Conservation (phyloP, 1,140 invertebrate species). For the Dolichoris vasculosae region DNA sequence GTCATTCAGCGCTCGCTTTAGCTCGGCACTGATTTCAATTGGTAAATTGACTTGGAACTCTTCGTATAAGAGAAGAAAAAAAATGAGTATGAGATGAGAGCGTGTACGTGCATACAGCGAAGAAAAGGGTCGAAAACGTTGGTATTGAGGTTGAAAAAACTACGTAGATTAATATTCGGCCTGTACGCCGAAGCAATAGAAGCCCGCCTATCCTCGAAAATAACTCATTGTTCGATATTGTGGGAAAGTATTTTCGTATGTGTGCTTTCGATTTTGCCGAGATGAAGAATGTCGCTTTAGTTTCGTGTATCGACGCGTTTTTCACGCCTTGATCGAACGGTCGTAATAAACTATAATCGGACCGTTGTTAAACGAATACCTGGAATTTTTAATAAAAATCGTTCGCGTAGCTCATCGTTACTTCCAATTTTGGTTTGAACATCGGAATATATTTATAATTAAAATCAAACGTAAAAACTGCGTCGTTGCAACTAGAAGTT, state of each 20-base stretch:
- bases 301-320: not conserved
- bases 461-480: no score
- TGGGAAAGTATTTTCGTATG: not conserved
- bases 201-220: not conserved
- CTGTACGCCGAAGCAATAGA: not conserved
- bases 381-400: no score
- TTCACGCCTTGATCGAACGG: no score
- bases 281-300: not conserved
- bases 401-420: no score
- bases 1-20: conserved; percentile 60
- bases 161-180: conserved; percentile 28
- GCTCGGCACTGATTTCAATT: conserved; percentile 72
- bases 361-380: no score
- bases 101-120: not conserved
- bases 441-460: no score
- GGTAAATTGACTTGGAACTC: conserved; percentile 69
- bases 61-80: conserved; percentile 27
- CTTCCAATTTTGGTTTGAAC: no score
- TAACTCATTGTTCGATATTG: not conserved
- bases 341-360: no score
- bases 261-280: not conserved
- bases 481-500: no score
- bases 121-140: conserved; percentile 23
- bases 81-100: not conserved
- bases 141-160: conserved; percentile 31